Conservation (phyloP, 2,113 vertebrate species). For the Phrynosoma blainvillii region DNA sequence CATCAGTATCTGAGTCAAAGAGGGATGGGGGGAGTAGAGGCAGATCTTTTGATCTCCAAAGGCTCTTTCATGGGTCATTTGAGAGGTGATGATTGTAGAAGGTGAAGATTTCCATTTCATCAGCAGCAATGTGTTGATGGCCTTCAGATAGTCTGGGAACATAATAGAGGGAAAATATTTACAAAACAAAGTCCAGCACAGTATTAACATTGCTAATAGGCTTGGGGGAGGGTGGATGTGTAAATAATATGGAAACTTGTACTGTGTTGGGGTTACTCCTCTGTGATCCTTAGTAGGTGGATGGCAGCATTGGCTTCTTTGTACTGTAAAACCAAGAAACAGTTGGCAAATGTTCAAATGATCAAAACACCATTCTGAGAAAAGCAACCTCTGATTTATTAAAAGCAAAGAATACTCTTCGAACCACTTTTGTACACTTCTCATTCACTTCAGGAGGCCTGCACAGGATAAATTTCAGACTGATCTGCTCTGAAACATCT, state of each 20-base stretch:
- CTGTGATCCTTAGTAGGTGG: conserved; percentile 47
- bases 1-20: conserved; percentile 55
- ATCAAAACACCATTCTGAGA: not conserved
- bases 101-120: conserved; percentile 70
- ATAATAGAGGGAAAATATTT: conserved; percentile 51
- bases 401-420: not conserved
- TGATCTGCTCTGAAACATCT: not conserved
- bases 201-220: conserved; percentile 63
- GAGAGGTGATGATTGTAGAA: conserved; percentile 64
- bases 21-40: conserved; percentile 27
- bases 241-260: conserved; percentile 24
- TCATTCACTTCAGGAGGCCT: not conserved
- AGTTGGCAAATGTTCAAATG: not conserved
- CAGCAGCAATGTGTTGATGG: conserved; percentile 69
- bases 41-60: conserved; percentile 74
- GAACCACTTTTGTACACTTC: not conserved
- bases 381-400: not conserved
- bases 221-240: conserved; percentile 22
- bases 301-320: conserved; percentile 13
- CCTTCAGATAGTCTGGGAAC: conserved; percentile 54
- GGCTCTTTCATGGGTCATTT: conserved; percentile 68
- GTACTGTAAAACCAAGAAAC: not conserved
- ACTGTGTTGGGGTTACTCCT: conserved; percentile 13
- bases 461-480: not conserved
- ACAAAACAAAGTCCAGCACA: conserved; percentile 22